Base-by-base conservation (phyloP, 2,888 invertebrate species). In the Sphaerophoria rueppellii region DNA sequence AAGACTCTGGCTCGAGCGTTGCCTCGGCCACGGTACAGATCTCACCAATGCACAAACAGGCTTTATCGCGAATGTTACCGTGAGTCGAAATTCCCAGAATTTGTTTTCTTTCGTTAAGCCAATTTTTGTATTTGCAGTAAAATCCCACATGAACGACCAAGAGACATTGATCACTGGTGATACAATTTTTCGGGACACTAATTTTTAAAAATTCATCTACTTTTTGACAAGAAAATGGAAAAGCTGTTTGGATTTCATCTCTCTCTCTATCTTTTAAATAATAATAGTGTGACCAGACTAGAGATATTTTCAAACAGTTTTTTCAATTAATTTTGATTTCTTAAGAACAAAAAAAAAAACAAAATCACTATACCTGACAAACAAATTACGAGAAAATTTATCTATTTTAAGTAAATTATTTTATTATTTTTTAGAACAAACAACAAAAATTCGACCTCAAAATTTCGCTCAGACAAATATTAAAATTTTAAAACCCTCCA, bases 1-100 rank as follows among this genome's bases (percentile, higher is more conserved):
- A 87, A 93, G 94, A 89, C 92, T 94, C 91, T 83, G 93, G 93
- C 32, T 95, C 95, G 61, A 94, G 94, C 89, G 93, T 92, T 81
- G 93, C 92, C 90, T 94, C 92, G 91, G 94, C 90, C 72, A 90
- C 91, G 72, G 90, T 92, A 87, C 92, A 91, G 88, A 92, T 92
- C 80, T 91, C 91, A 57, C 90, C 91, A 57, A 87, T 92, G 87
- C 92, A 92, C 78, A 91, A 91, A 82, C 91, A 91, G 85, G 89
- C 91, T 12, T 87, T 91, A 83, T 89, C 91, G 54, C 87, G 92
- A 88, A 91, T 92, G 89, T 88, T 91, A 86, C 92, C 92, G 92
- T 92, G 88, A 90, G 90, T 89, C 65, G 12, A 11, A 4, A 14
- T 14, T 35, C 1, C 0, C 4, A 7, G 4, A 35, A 0, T 32